Conservation (phyloP, 2,113 vertebrate genomes). For the Orthonyx spaldingii region DNA sequence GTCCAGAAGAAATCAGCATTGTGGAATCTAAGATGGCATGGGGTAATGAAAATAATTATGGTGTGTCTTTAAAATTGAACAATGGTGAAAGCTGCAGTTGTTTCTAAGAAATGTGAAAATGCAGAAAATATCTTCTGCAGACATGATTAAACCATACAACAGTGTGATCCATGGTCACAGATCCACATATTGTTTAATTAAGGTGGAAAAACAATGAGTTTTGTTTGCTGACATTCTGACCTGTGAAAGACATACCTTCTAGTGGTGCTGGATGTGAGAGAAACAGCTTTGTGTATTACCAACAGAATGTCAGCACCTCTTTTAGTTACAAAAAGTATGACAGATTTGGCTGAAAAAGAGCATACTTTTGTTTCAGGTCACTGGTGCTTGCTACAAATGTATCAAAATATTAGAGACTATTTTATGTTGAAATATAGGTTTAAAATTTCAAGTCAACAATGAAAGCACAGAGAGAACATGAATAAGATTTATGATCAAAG, state of each 20-base stretch:
- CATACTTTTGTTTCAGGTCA: fast-evolving
- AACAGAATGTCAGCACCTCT: neutral
- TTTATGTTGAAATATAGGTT: neutral
- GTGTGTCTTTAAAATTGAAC: neutral
- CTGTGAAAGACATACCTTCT: neutral
- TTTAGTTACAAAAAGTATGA: neutral
- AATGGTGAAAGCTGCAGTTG: neutral
- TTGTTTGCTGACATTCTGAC: neutral
- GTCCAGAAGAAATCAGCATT: neutral
- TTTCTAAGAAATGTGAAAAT: neutral
- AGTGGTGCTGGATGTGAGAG: neutral
- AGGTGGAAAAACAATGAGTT: neutral
- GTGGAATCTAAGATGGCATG: neutral
- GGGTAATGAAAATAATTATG: neutral
- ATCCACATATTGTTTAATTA: neutral
- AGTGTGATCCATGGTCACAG: neutral
- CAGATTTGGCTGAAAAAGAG: neutral
- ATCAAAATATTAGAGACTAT: neutral
- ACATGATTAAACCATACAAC: neutral
- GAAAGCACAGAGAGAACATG: neutral
- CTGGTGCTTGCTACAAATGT: neutral
- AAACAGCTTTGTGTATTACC: neutral
- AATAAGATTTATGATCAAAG: neutral
- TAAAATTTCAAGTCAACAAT: neutral
- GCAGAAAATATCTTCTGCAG: neutral